phyloP scores from a whole-genome alignment of 2,888 invertebrate genomes.

The Seira sanloemensis region DNA sequence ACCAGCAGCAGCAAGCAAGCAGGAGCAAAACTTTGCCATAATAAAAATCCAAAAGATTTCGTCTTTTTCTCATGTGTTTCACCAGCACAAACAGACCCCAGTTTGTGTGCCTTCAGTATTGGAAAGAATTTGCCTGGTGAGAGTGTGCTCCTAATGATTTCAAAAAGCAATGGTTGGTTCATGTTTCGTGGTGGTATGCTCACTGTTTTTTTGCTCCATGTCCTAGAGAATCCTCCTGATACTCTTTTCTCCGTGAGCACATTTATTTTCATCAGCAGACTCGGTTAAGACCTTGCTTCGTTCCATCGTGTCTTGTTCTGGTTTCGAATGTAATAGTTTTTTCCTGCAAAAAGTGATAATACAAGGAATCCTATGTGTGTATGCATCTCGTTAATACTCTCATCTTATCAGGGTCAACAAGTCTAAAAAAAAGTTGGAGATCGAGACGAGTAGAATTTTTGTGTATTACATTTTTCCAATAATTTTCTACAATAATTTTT shows the following conservation, averaged over 20 bases:
- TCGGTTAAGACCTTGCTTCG: conserved; percentile 58
- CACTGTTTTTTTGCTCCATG: background rate
- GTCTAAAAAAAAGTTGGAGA: too few relatives aligned
- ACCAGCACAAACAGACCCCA: background rate
- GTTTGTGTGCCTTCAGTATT: background rate
- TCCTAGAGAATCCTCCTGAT: background rate
- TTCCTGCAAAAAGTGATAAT: background rate
- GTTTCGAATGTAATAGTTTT: conserved; percentile 19
- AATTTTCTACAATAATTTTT: too few relatives aligned
- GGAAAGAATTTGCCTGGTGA: background rate
- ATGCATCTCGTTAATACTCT: background rate
- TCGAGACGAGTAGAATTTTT: too few relatives aligned
- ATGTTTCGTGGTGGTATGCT: background rate
- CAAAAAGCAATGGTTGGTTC: background rate
- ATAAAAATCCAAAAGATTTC: background rate
- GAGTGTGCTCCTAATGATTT: background rate
- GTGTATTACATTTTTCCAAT: too few relatives aligned
- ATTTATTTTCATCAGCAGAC: conserved; percentile 62
- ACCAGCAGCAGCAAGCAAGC: too few relatives aligned
- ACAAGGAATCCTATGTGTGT: background rate
- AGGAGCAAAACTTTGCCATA: too few relatives aligned
- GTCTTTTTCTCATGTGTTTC: background rate
- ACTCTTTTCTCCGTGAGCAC: conserved; percentile 58
- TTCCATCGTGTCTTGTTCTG: conserved; percentile 38
- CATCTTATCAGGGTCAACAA: conserved; percentile 42